Percentiles rank a stretch among this genome's conserved stretches.
These are phyloP conservation scores for Cheilosia scutellata DNA, from an alignment of 2,888 invertebrate genomes.

Conservation along the genomic window DNA sequence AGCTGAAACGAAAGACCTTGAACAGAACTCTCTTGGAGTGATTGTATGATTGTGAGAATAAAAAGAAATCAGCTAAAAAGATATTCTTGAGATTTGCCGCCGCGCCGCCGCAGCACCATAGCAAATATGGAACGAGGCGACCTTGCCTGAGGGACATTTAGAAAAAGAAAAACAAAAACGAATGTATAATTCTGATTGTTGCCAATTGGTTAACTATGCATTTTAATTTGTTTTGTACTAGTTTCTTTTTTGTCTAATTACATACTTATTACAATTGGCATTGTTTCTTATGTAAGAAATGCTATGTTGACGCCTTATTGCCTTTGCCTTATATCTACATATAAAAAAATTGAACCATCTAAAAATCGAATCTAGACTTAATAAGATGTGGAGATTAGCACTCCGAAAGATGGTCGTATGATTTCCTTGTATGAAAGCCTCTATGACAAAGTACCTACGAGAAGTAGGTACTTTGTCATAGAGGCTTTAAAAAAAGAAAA, in stretches of 20 bases:
- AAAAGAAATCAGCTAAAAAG: conserved; percentile 37
- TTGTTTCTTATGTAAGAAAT: conserved; percentile 24
- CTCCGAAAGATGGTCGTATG: no score
- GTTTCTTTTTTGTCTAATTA: not conserved
- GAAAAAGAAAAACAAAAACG: not conserved
- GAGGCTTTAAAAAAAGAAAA: no score
- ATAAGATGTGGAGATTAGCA: no score
- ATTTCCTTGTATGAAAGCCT: no score
- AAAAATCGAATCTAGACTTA: not conserved
- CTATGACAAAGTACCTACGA: no score
- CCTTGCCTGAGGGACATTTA: conserved; percentile 63
- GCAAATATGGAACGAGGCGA: conserved; percentile 54
- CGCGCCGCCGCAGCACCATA: not conserved
- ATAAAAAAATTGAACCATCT: no score
- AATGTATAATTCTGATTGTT: conserved; percentile 40
- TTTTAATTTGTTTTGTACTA: conserved; percentile 27
- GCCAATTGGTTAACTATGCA: conserved; percentile 39
- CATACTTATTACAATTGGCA: not conserved
- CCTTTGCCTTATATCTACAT: not conserved
- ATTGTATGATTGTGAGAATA: conserved; percentile 41
- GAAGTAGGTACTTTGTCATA: no score
- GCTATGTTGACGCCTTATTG: not conserved
- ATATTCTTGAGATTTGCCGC: conserved; percentile 57
- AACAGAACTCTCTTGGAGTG: conserved; percentile 59
- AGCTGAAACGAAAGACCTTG: conserved; percentile 57